Percentiles rank a stretch among this genome's conserved stretches.
These are phyloP conservation scores for Gonatopus flavifemur DNA, from an alignment of 1,140 invertebrate species.

Conservation along the genomic window DNA sequence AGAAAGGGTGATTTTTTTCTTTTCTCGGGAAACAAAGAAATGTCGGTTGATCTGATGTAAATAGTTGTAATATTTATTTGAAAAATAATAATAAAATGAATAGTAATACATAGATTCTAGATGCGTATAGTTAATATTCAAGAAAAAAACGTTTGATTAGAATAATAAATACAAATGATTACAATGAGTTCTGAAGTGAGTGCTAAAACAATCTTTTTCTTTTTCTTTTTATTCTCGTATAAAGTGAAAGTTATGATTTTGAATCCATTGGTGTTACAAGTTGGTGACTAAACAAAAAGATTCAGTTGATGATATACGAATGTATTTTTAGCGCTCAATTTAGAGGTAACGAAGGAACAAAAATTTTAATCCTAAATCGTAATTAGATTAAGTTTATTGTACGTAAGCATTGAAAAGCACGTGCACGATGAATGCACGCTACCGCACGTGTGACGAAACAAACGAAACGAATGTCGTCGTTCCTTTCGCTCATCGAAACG, in stretches of 20 bases:
- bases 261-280: too few species aligned
- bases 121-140: constrained; percentile 41
- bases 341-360: constrained; percentile 12
- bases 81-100: constrained; percentile 25
- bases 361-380: constrained; percentile 33
- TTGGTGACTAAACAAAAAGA: too few species aligned
- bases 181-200: too few species aligned
- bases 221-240: too few species aligned
- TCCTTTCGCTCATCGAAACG: constrained; percentile 18
- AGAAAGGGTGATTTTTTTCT: too few species aligned
- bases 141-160: constrained; percentile 11
- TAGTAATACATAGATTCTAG: constrained; percentile 36
- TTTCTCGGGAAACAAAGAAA: too few species aligned
- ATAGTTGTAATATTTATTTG: constrained; percentile 60
- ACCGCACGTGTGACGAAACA: constrained; percentile 7
- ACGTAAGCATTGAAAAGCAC: constrained; percentile 12
- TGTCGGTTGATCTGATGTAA: constrained; percentile 40
- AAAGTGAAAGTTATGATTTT: too few species aligned
- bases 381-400: constrained; percentile 27
- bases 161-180: too few species aligned
- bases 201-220: too few species aligned
- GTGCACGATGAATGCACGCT: background rate
- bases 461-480: constrained; percentile 17
- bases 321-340: background rate
- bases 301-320: too few species aligned